Evolutionary conservation across 2,888 invertebrate genomes (phyloP), one percentile per base, ranked within the genome.

Genomic region (Tipula unca): DNA sequence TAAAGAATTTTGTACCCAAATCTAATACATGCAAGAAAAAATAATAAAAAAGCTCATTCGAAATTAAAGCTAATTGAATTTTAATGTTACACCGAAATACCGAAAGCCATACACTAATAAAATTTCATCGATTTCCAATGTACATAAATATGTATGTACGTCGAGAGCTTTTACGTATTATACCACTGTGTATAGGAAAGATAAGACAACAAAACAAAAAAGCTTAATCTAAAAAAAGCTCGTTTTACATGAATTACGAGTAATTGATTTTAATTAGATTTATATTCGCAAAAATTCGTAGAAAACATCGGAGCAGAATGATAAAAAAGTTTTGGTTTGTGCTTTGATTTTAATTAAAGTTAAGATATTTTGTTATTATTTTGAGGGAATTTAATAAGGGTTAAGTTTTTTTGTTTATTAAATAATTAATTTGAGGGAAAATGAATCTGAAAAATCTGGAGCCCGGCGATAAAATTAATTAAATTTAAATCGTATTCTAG

Each of bases 211-310:
- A 25, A n/a, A 39, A 48, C 48, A 48, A 48, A 48, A 48, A 39
- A 48, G n/a, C 25, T 1, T 69, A 25, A 69, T 69, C 69, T 25
- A 8, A 25, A 69, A 69, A 69, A 69, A 69, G 69, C 69, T 69
- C 69, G 10, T 69, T 69, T 69, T 69, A 69, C 69, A 25, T 69
- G 69, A 69, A 69, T 69, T 25, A 69, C 69, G 69, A 69, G 69
- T 69, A 69, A 69, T 69, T 69, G 69, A 69, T 69, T 69, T 69
- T 69, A 69, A 69, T 69, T 69, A 69, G 69, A 69, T 69, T 25
- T 25, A 69, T 69, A 69, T 69, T 25, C 25, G n/a, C n/a, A 25
- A 10, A 69, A 69, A 10, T 69, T 25, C 69, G 1, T 69, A 69
- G 69, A 69, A 69, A 69, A 25, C 13, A 2, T 17, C 17, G 10